Percentiles rank a stretch among this genome's conserved stretches.
These are phyloP conservation scores for Fregetta grallaria DNA, from an alignment of 2,113 vertebrate species.

Conservation along the genomic window DNA sequence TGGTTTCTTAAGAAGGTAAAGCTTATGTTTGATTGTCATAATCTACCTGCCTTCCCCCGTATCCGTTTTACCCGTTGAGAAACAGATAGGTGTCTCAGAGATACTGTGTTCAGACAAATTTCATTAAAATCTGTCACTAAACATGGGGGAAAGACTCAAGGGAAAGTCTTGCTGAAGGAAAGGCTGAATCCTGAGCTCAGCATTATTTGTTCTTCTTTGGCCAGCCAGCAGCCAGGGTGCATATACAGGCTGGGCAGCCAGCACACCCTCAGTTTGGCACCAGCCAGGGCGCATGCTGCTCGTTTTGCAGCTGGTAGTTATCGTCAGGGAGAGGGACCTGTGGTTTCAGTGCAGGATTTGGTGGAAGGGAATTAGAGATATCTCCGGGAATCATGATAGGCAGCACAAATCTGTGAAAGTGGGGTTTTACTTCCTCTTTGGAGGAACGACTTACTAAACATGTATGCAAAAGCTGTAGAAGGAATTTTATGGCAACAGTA, in stretches of 20 bases:
- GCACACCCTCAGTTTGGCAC: background rate
- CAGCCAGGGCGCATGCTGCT: background rate
- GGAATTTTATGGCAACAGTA: background rate
- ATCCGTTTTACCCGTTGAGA: background rate
- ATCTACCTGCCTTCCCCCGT: background rate
- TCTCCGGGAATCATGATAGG: background rate
- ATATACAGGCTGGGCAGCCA: background rate
- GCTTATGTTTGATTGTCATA: background rate
- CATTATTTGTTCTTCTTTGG: background rate
- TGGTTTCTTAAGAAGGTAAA: background rate
- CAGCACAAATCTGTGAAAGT: background rate
- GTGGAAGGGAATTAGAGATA: background rate
- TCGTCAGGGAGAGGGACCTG: background rate
- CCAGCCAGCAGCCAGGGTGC: background rate
- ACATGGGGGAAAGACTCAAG: background rate
- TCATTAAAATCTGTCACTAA: background rate
- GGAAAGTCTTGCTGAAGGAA: background rate
- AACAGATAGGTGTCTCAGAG: background rate
- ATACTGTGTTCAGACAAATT: background rate
- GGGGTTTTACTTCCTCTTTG: rapidly evolving
- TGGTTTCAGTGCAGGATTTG: background rate
- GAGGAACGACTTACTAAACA: rapidly evolving
- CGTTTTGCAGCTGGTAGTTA: background rate
- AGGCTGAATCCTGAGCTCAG: background rate
- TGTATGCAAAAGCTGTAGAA: background rate